Evolutionary conservation across 2,888 invertebrate genomes (phyloP).

Genomic region (Taenaris catops): DNA sequence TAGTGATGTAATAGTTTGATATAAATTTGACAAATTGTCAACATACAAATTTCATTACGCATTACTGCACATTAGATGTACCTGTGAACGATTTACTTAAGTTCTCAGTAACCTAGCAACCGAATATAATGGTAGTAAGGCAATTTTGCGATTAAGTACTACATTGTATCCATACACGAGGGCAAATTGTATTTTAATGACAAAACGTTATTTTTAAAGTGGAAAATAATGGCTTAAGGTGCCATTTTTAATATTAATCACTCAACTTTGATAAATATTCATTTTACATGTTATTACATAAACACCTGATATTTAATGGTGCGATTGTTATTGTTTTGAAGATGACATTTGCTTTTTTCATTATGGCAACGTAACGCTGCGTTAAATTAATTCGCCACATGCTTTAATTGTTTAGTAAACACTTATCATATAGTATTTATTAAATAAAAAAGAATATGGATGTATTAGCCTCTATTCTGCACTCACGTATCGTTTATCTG

Average conservation of each 20-base stretch:
- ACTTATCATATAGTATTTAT: no score
- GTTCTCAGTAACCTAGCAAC: conserved; percentile 1
- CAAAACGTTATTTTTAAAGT: conserved; percentile 21
- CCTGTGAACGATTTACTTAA: conserved; percentile 1
- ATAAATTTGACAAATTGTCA: no score
- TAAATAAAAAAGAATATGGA: no score
- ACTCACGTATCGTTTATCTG: no score
- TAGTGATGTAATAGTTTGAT: no score
- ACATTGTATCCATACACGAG: conserved; percentile 14
- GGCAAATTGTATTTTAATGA: conserved; percentile 24
- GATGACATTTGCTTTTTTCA: conserved; percentile 2
- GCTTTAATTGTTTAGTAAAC: no score
- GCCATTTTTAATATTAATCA: conserved; percentile 17
- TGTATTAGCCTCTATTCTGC: no score
- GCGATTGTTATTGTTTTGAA: conserved; percentile 6
- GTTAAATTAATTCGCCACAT: no score
- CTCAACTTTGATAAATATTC: conserved; percentile 14
- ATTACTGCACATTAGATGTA: no score
- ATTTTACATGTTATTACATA: conserved; percentile 15
- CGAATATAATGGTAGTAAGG: conserved; percentile 11
- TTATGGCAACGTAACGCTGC: conserved; percentile 2
- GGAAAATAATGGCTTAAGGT: conserved; percentile 18
- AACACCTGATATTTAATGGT: conserved; percentile 11
- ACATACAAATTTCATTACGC: no score
- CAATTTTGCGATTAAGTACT: conserved; percentile 12